phyloP scores from a whole-genome alignment of 2,888 invertebrate species.

The Calameuta pallipes region DNA sequence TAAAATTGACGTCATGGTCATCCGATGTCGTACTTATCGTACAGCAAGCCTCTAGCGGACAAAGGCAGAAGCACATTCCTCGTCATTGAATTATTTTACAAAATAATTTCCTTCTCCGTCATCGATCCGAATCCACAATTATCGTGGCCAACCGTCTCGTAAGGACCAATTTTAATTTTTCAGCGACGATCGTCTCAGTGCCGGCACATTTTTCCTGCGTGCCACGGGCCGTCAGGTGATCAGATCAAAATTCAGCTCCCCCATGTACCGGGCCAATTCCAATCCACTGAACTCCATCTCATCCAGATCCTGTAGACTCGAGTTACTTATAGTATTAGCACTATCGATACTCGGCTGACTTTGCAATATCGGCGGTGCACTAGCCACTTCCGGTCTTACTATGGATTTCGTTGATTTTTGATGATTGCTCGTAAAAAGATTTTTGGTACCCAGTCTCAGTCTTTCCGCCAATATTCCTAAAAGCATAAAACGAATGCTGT shows the following conservation, averaged over 20 bases:
- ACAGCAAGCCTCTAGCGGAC: too few species aligned
- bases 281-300: conserved; percentile 75
- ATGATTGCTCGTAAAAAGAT: conserved; percentile 43
- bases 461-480: conserved; percentile 48
- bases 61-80: too few species aligned
- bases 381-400: conserved; percentile 26
- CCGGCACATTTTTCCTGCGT: not conserved
- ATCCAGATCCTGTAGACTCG: conserved; percentile 79
- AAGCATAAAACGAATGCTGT: not conserved
- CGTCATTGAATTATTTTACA: too few species aligned
- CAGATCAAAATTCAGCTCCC: conserved; percentile 71
- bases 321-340: conserved; percentile 76
- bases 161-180: conserved; percentile 7
- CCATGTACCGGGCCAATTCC: conserved; percentile 78
- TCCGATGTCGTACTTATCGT: too few species aligned
- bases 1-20: too few species aligned
- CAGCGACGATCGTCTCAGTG: conserved; percentile 15
- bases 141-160: too few species aligned
- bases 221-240: conserved; percentile 40
- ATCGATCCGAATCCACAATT: too few species aligned
- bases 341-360: conserved; percentile 69
- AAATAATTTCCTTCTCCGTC: too few species aligned
- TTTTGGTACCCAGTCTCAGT: conserved; percentile 59
- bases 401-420: conserved; percentile 35
- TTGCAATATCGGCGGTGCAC: conserved; percentile 65